Evolutionary conservation across 2,797 vertebrate genomes (phyloP), one percentile per base, ranked within the genome.

Genomic region (Helicolenus hilgendorfi): DNA sequence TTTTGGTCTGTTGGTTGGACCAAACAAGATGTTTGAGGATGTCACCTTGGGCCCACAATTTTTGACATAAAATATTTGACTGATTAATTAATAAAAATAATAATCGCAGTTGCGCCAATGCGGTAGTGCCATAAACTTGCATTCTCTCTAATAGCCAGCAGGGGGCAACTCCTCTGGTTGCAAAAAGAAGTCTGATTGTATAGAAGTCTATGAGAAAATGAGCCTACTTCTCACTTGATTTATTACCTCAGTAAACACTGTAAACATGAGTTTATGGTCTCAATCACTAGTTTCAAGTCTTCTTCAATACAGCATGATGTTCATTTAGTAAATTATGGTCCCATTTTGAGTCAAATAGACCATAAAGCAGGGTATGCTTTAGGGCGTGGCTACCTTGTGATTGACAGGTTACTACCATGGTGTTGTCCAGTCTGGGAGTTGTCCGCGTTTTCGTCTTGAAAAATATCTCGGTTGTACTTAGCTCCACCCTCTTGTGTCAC

Each of bases 111-210:
- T 45, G 41, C 41, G 15, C 41, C 41, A 18, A 45, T 45, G 41
- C 0, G 1, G 41, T 18, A 18, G 15, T 45, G 41, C 15, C 1
- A 0, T 45, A 45, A 18, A 0, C 41, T 45, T 45, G 41, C 41
- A 45, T 45, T 45, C 2, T 45, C 18, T 45, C 41, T 45, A 18
- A 45, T 0, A 7, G 41, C 6, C 41, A 45, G 41, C 41, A 45
- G 14, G 41, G 41, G 15, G 45, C 18, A 8, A 53, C 45, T 53
- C 45, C 45, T 53, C 45, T n/a, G 18, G 45, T 53, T 53, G 18
- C 41, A 49, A 49, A 49, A 49, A 49, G 7, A 53, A 53, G 45
- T n/a, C 45, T 0, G 45, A 53, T 53, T 0, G 45, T 49, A 49
- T 20, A 49, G 15, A 20, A 49, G 18, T 49, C 45, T 8, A 0